Evolutionary conservation across 2,113 vertebrate species (phyloP).

Genomic region (Eleginops maclovinus): DNA sequence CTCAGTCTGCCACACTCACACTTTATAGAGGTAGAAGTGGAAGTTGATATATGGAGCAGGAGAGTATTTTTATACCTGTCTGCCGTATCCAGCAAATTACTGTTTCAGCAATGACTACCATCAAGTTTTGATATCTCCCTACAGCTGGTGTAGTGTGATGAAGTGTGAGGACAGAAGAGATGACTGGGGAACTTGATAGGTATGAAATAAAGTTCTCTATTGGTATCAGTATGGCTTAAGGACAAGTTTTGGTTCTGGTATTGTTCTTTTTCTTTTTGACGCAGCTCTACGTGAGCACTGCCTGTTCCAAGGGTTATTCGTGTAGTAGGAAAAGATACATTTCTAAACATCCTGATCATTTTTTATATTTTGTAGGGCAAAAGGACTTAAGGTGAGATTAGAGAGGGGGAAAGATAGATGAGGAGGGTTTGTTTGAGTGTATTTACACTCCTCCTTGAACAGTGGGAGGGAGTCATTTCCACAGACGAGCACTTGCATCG

Average conservation of each 20-base stretch:
- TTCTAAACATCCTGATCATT: too few relatives aligned
- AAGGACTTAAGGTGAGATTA: too few relatives aligned
- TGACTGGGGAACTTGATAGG: not conserved
- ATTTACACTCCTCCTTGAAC: conserved; percentile 50
- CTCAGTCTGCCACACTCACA: conserved; percentile 18
- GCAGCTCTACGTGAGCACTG: not conserved
- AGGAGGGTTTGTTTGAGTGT: conserved; percentile 27
- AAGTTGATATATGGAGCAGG: conserved; percentile 9
- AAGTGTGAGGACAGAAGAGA: not conserved
- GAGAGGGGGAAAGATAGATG: conserved; percentile 5
- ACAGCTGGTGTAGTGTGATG: not conserved
- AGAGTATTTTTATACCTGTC: conserved; percentile 26
- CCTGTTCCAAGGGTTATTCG: too few relatives aligned
- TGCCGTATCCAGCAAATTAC: conserved; percentile 11
- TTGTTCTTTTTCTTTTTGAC: too few relatives aligned
- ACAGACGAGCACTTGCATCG: conserved; percentile 43
- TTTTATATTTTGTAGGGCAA: not conserved
- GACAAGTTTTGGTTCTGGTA: too few relatives aligned
- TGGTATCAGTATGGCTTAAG: too few relatives aligned
- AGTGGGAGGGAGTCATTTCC: conserved; percentile 46
- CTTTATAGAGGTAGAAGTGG: conserved; percentile 26
- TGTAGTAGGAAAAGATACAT: not conserved
- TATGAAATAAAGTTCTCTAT: too few relatives aligned
- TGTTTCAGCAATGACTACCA: conserved; percentile 8
- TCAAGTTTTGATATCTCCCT: not conserved